phyloP scores from a whole-genome alignment of 1,140 invertebrate genomes.

The Onthophagus taurus region DNA sequence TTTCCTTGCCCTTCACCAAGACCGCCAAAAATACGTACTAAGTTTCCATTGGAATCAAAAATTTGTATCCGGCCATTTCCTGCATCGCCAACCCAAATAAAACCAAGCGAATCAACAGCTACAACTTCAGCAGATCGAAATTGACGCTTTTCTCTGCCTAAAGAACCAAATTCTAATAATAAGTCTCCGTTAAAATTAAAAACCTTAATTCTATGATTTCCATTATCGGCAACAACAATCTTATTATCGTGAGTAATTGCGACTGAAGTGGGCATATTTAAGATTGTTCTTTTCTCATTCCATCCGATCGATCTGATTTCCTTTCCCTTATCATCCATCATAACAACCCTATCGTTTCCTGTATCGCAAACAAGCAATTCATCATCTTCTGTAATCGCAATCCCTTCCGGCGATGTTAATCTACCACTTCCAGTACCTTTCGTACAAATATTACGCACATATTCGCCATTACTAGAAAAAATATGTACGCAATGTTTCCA shows the following conservation, averaged over 20 bases:
- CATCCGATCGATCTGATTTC: constrained; percentile 38
- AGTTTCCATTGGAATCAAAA: constrained; percentile 53
- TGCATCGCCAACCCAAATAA: constrained; percentile 66
- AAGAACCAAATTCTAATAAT: constrained; percentile 47
- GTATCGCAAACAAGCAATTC: constrained; percentile 60
- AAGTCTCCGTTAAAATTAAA: constrained; percentile 44
- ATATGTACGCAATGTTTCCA: constrained; percentile 70
- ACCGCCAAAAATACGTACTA: constrained; percentile 54
- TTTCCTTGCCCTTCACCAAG: constrained; percentile 49
- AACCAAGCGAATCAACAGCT: constrained; percentile 58
- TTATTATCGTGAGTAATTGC: constrained; percentile 44
- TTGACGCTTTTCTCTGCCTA: constrained; percentile 51
- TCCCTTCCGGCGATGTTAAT: constrained; percentile 62
- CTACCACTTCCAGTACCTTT: constrained; percentile 51
- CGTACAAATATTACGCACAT: constrained; percentile 49
- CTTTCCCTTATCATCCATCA: constrained; percentile 40
- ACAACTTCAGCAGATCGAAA: constrained; percentile 58
- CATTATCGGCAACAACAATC: constrained; percentile 53
- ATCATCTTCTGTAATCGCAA: constrained; percentile 48
- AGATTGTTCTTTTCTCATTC: constrained; percentile 14
- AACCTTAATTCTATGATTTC: constrained; percentile 54
- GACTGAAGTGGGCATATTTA: constrained; percentile 61
- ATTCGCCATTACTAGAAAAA: constrained; percentile 52
- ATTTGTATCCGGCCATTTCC: constrained; percentile 70
- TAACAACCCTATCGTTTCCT: constrained; percentile 58